Conservation (phyloP, 2,797 vertebrate genomes). For the Cygnus olor region DNA sequence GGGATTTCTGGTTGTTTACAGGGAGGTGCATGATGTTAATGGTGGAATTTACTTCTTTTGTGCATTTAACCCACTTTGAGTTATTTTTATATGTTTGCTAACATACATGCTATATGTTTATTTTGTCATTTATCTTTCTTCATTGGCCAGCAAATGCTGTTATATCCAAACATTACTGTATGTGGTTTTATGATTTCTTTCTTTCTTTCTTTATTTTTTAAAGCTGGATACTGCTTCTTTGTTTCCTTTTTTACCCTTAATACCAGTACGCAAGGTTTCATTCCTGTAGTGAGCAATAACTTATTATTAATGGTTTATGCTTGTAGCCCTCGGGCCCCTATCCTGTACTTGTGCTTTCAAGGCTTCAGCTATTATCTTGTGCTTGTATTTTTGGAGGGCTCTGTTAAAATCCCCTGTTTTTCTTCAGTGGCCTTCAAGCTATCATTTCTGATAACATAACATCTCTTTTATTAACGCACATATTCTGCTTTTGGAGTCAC, state of each 20-base stretch:
- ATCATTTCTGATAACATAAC: background rate
- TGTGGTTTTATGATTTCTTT: background rate
- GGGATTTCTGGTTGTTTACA: background rate
- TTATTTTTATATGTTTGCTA: background rate
- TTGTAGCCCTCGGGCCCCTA: background rate
- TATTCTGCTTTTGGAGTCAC: background rate
- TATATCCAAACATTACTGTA: background rate
- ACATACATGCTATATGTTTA: too few species aligned
- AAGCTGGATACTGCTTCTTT: background rate
- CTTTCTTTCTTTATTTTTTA: too few species aligned
- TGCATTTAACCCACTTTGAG: background rate
- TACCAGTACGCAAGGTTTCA: background rate
- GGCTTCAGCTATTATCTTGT: background rate
- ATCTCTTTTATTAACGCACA: background rate
- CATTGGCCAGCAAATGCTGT: background rate
- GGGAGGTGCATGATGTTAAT: background rate
- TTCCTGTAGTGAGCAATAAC: background rate
- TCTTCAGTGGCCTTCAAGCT: background rate
- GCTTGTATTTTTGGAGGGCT: background rate
- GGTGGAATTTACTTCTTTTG: background rate
- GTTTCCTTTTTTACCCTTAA: background rate
- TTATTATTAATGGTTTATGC: background rate
- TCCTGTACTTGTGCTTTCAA: background rate
- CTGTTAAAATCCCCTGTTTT: background rate
- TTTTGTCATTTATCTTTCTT: background rate